Conservation (phyloP, 2,113 vertebrate genomes). For the Ailuropoda melanoleuca region DNA sequence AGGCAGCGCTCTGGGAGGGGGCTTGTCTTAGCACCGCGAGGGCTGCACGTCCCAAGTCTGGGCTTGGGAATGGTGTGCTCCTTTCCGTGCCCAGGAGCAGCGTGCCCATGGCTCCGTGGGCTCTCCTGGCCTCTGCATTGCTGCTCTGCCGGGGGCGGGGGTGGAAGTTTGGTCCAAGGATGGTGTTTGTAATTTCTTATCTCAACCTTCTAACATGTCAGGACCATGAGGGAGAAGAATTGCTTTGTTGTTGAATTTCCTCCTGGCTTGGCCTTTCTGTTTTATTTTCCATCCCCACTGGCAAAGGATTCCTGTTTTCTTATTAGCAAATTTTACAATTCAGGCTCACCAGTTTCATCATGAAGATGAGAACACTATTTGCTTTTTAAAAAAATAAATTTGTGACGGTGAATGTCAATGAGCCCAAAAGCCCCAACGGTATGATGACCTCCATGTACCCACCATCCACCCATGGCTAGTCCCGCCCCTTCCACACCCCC, state of each 20-base stretch:
- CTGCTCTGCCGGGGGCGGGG: neutral
- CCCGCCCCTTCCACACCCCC: neutral
- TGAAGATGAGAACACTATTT: neutral
- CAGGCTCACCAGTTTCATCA: neutral
- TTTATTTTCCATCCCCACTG: neutral
- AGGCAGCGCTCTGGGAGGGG: neutral
- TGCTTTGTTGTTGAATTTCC: neutral
- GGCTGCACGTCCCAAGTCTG: neutral
- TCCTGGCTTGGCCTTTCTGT: neutral
- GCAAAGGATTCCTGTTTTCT: neutral
- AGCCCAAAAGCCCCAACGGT: neutral
- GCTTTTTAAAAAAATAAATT: neutral
- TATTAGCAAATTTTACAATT: neutral
- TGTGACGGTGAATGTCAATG: neutral
- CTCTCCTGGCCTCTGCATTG: neutral
- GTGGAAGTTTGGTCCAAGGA: neutral
- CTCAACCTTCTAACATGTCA: neutral
- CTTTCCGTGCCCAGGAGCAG: accelerated
- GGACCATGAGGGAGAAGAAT: neutral
- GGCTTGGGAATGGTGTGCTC: neutral
- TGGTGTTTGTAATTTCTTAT: neutral
- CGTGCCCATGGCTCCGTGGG: neutral
- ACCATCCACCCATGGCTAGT: accelerated
- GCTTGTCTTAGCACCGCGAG: accelerated
- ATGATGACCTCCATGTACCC: accelerated